phyloP scores from a whole-genome alignment of 2,888 invertebrate species.

The Nomada fucata region DNA sequence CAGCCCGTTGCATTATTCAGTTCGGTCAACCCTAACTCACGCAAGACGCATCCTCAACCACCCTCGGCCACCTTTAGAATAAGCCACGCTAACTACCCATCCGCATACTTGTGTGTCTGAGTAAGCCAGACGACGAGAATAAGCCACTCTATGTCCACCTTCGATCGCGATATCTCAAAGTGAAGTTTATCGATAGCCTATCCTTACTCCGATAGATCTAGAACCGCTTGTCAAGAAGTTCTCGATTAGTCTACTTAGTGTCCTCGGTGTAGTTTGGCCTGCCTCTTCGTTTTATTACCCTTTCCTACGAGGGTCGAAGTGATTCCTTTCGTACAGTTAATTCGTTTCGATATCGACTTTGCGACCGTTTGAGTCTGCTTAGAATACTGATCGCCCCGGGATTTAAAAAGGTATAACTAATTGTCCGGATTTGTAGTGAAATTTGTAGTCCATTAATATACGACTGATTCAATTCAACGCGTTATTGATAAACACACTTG shows the following conservation, averaged over 20 bases:
- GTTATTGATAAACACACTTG: background rate
- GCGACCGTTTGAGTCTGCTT: too few species aligned
- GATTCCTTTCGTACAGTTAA: too few species aligned
- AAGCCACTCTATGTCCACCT: conserved; percentile 43
- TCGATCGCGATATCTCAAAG: conserved; percentile 31
- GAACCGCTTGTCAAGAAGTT: conserved; percentile 67
- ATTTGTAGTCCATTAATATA: too few species aligned
- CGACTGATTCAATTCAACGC: background rate
- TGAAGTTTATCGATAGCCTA: conserved; percentile 65
- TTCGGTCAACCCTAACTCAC: conserved; percentile 79
- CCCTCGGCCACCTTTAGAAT: conserved; percentile 67
- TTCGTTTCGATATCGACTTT: too few species aligned
- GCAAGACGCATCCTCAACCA: conserved; percentile 77
- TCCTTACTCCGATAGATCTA: conserved; percentile 71
- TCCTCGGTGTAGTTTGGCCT: background rate
- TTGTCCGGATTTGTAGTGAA: too few species aligned
- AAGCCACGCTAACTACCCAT: conserved; percentile 58
- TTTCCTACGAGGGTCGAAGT: too few species aligned
- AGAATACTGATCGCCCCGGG: too few species aligned
- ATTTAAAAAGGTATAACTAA: too few species aligned
- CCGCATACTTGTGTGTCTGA: conserved; percentile 28
- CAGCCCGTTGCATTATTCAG: conserved; percentile 81
- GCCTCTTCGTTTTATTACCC: background rate
- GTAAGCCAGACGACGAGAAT: conserved; percentile 25
- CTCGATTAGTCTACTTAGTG: conserved; percentile 30